Base-by-base conservation (phyloP, 2,113 vertebrate species). In the Nyctereutes procyonoides region DNA sequence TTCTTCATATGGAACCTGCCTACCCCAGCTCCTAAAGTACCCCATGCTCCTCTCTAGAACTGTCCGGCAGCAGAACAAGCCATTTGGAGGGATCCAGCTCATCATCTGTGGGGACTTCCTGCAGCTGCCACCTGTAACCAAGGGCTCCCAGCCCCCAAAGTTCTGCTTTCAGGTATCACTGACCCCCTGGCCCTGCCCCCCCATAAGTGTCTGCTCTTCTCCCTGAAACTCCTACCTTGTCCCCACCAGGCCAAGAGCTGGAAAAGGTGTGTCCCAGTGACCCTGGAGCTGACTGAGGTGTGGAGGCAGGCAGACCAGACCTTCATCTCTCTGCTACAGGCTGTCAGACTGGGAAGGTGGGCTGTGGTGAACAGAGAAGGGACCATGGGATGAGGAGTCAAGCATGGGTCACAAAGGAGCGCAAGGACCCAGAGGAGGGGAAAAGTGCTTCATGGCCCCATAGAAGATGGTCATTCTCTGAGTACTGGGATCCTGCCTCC, bases 81-180 rank as follows among this genome's bases (percentile, higher is more conserved):
- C 99, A 3, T 99, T 99, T 73, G 99, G 99, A 92, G 99, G 99
- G 94, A 99, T 99, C 97, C 99, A 99, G 98, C 98, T 99, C 73
- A 99, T 99, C 12, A 98, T 99, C 22, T 99, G 99, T 97, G 99
- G 99, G 0, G 99, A 99, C 96, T 99, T 99, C 97, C 99, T 99
- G n/a, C 99, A 99, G 97, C 98, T 99, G 93, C 99, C 99, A 1
- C 99, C 99, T 0, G 99, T 99, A 35, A 98, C 99, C 24, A 99
- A 99, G 90, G 98, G 98, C 76, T 99, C 99, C 17, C 99, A 99
- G 93, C 99, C 99, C 82, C 98, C 99, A 5, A 98, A 91, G 38
- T 99, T 99, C 98, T 99, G 99, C 96, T 99, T 99, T 95, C 99
- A 99, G 99, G 99, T 99, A 97, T 74, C 14, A 22, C 55, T 73